Percentiles rank a stretch among this genome's conserved stretches.
Conservation (phyloP, 2,888 invertebrate species). For the Mechanitis messenoides region DNA sequence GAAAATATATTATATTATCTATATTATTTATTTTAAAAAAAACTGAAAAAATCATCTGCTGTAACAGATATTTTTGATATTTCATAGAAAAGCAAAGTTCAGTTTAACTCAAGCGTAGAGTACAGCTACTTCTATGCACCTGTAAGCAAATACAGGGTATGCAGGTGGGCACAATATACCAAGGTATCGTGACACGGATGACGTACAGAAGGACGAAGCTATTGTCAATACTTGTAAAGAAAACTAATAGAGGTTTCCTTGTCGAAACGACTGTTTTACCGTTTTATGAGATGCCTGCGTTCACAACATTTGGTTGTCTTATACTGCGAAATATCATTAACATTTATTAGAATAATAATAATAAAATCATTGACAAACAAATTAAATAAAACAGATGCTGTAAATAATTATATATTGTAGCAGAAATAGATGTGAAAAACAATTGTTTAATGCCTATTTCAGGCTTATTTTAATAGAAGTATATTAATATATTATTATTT, state of each 20-base stretch:
- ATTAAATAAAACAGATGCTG: neutral
- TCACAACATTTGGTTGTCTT: slow-evolving; percentile 37
- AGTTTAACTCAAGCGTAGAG: slow-evolving; percentile 22
- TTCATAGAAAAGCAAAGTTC: slow-evolving; percentile 19
- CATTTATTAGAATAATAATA: neutral
- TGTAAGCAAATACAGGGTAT: slow-evolving; percentile 30
- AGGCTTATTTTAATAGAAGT: neutral
- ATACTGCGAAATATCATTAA: neutral
- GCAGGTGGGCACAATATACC: slow-evolving; percentile 34
- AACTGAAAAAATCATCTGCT: neutral
- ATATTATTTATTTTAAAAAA: no score
- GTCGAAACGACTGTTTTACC: slow-evolving; percentile 59
- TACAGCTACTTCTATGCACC: slow-evolving; percentile 21
- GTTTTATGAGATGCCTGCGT: slow-evolving; percentile 51
- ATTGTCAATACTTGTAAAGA: slow-evolving; percentile 67
- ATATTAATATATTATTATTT: no score
- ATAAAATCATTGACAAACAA: neutral
- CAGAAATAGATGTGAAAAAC: no score
- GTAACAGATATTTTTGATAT: neutral
- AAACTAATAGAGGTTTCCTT: slow-evolving; percentile 67
- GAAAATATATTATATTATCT: neutral
- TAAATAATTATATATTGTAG: no score
- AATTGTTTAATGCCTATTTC: neutral
- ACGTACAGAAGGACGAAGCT: slow-evolving; percentile 37
- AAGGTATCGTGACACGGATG: slow-evolving; percentile 42